Evolutionary conservation across 2,797 vertebrate genomes (phyloP).

Genomic region (Chanos chanos): DNA sequence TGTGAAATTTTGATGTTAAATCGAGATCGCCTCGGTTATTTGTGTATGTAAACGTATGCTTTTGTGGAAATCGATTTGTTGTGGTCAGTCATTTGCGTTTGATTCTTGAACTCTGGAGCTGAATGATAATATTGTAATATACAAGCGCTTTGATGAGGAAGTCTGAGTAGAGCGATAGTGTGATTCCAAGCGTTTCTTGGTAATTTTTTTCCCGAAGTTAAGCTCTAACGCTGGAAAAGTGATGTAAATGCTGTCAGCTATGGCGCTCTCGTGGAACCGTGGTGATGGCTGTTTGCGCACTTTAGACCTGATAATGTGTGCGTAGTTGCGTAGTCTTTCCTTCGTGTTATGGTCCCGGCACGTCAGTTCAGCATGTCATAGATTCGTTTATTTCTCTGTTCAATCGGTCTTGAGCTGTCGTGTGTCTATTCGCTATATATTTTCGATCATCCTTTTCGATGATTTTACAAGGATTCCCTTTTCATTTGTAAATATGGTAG

Average conservation of each 20-base stretch:
- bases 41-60: no score
- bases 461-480: background rate
- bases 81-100: no score
- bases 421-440: no score
- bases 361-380: no score
- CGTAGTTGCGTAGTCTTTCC: constrained; percentile 15
- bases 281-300: constrained; percentile 46
- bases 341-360: background rate
- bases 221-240: constrained; percentile 40
- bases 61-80: no score
- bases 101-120: no score
- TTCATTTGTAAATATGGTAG: background rate
- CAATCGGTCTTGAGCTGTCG: constrained; percentile 48
- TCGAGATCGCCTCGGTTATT: no score
- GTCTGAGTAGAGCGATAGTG: background rate
- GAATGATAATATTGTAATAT: no score
- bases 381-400: constrained; percentile 17
- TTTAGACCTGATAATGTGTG: constrained; percentile 40
- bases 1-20: no score
- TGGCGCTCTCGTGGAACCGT: constrained; percentile 51
- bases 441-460: constrained; percentile 55
- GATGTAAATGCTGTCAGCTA: constrained; percentile 46
- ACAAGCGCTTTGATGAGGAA: no score
- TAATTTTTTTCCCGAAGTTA: constrained; percentile 2
- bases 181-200: background rate